Conservation (phyloP, 1,140 invertebrate species). For the Neotoxoptera formosana region DNA sequence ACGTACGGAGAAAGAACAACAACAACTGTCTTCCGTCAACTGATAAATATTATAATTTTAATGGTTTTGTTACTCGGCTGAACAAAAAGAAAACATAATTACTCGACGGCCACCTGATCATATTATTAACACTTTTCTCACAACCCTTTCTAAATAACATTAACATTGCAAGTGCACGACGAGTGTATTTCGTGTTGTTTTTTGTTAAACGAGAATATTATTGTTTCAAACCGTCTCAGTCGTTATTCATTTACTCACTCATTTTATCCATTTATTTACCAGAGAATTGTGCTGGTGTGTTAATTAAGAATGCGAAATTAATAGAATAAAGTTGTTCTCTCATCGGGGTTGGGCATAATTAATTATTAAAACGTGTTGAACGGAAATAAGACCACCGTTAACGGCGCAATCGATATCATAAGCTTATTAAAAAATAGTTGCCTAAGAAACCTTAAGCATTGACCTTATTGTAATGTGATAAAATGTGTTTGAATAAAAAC, state of each 20-base stretch:
- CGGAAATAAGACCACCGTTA: neutral
- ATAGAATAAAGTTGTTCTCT: neutral
- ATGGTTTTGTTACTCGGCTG: neutral
- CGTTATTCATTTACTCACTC: neutral
- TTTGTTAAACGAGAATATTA: neutral
- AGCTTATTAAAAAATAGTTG: neutral
- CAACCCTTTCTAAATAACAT: neutral
- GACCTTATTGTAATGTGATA: neutral
- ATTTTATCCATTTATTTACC: neutral
- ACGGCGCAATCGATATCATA: neutral
- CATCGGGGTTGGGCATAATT: neutral
- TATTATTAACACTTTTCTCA: conserved; percentile 20
- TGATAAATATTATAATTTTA: neutral
- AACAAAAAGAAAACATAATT: neutral
- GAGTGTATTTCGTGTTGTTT: neutral
- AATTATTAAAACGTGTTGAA: neutral
- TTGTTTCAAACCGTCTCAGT: neutral
- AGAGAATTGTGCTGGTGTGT: neutral
- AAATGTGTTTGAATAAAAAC: too few relatives aligned
- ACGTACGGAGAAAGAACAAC: neutral
- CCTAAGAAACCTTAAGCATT: neutral
- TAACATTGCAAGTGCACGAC: neutral
- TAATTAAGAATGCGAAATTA: conserved; percentile 3
- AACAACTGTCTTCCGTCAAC: neutral
- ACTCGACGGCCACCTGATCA: neutral